Conservation (phyloP, 2,113 vertebrate species). For the Potamarius usumacintae region DNA sequence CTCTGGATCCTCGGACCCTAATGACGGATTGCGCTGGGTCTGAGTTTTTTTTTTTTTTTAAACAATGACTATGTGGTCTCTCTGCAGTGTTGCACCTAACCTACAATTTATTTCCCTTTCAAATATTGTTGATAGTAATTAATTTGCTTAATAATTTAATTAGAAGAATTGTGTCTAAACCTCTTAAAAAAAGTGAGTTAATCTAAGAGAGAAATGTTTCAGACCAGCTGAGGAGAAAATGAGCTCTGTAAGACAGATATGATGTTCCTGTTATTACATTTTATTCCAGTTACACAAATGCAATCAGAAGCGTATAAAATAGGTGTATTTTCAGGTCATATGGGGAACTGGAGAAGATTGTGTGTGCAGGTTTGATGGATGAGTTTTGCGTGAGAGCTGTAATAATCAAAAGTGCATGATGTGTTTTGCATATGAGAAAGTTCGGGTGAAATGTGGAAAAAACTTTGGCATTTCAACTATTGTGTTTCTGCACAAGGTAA, state of each 20-base stretch:
- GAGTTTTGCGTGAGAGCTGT: not conserved
- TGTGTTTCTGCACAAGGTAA: not conserved
- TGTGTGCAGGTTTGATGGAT: conserved; percentile 15
- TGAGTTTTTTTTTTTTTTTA: not conserved
- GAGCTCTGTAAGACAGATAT: not conserved
- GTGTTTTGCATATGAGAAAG: not conserved
- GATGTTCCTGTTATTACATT: not conserved
- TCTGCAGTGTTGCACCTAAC: not conserved
- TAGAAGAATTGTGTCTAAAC: not conserved
- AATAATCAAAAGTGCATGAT: not conserved
- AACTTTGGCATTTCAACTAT: not conserved
- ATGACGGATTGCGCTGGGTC: not conserved
- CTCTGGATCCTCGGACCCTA: too few species aligned
- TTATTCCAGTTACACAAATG: conserved; percentile 19
- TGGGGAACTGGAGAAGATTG: not conserved
- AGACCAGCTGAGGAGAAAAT: conserved; percentile 20
- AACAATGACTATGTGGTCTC: not conserved
- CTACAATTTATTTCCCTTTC: not conserved
- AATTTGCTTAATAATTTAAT: not conserved
- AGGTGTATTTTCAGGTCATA: not conserved
- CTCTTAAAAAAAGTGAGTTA: not conserved
- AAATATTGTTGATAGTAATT: not conserved
- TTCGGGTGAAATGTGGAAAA: not conserved
- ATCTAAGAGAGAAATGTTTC: not conserved
- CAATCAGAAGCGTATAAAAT: not conserved